phyloP scores from a whole-genome alignment of 37 sponge, comb jelly and placozoan species.

The Geodia barretti region DNA sequence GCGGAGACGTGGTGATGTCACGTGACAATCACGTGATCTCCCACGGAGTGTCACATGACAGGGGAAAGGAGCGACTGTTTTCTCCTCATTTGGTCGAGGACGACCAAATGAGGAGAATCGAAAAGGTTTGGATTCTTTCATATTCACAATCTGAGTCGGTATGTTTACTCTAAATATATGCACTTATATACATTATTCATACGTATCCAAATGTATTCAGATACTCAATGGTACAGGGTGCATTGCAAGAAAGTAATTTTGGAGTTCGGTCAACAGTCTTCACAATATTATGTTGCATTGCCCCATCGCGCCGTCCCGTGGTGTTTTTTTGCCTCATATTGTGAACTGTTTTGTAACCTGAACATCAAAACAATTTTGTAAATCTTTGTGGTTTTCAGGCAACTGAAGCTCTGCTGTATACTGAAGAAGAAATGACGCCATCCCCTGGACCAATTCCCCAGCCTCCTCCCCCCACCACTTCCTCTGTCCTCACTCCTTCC shows the following conservation, averaged over 20 bases:
- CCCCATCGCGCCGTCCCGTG: too few species aligned
- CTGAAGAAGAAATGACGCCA: conserved; percentile 65
- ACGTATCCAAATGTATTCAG: too few species aligned
- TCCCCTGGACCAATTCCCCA: conserved; percentile 1
- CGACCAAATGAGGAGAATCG: conserved; percentile 40
- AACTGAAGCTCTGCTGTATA: conserved; percentile 60
- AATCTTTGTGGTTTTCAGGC: conserved; percentile 16
- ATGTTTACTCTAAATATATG: too few species aligned
- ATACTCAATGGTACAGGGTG: too few species aligned
- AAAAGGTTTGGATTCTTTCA: conserved; percentile 51
- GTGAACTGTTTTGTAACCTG: too few species aligned
- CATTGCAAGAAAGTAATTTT: too few species aligned
- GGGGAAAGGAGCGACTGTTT: conserved; percentile 4
- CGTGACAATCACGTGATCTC: not conserved
- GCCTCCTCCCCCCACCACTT: not conserved
- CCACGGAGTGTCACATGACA: conserved; percentile 12
- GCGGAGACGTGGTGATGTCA: not conserved
- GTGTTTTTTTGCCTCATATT: too few species aligned
- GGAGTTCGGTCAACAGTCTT: too few species aligned
- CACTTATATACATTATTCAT: too few species aligned
- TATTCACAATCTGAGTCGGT: too few species aligned
- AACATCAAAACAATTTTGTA: too few species aligned
- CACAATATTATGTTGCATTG: too few species aligned
- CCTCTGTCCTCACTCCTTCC: not conserved
- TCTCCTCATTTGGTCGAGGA: conserved; percentile 31